Evolutionary conservation across 53 echinoderm and acorn worm species (phyloP).

Genomic region (Mesocentrotus franciscanus): DNA sequence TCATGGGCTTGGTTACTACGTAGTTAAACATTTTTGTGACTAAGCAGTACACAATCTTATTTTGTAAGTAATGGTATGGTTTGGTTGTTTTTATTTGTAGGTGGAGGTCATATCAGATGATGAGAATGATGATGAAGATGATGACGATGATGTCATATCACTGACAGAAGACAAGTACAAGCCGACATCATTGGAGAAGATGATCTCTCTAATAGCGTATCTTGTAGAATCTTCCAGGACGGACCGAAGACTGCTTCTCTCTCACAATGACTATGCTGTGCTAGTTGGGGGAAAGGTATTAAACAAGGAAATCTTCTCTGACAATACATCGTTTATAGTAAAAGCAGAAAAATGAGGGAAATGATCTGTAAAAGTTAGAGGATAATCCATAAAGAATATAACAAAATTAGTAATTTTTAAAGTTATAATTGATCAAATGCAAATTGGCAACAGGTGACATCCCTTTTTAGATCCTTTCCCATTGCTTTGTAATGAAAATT

Average conservation of each 20-base stretch:
- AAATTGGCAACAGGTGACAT: too few relatives aligned
- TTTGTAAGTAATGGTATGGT: neutral
- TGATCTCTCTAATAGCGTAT: conserved; percentile 90
- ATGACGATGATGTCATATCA: conserved; percentile 91
- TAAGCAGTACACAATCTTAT: neutral
- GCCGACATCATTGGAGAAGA: conserved; percentile 90
- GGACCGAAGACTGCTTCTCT: conserved; percentile 78
- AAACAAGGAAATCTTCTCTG: neutral
- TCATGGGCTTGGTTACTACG: too few relatives aligned
- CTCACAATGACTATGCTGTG: conserved; percentile 86
- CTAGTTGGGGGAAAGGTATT: conserved; percentile 87
- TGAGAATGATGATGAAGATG: conserved; percentile 94
- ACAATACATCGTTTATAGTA: too few relatives aligned
- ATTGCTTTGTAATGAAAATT: too few relatives aligned
- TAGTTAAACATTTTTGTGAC: neutral
- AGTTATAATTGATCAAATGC: too few relatives aligned
- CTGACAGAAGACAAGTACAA: conserved; percentile 92
- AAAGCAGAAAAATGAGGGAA: too few relatives aligned
- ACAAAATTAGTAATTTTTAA: too few relatives aligned
- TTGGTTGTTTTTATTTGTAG: conserved; percentile 40
- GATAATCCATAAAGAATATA: too few relatives aligned
- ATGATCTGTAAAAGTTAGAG: too few relatives aligned
- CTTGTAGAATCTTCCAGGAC: conserved; percentile 85
- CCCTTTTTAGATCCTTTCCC: too few relatives aligned
- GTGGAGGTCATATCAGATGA: conserved; percentile 89